Base-by-base conservation (phyloP, 2,113 vertebrate species). In the Varanus salvator region DNA sequence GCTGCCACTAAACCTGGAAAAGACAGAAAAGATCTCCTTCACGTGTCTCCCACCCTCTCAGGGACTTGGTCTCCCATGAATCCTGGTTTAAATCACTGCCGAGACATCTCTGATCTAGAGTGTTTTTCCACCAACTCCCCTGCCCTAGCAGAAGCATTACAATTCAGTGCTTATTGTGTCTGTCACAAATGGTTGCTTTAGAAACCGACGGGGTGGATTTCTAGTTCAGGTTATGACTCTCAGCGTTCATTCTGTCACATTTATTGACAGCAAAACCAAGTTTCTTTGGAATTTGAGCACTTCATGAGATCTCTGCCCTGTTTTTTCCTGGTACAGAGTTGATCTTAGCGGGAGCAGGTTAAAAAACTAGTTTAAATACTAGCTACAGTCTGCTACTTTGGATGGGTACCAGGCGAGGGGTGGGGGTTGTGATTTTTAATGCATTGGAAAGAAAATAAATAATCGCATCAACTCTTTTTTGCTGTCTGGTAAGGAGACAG, bases 171-270 rank as follows among this genome's bases (percentile, higher is more conserved):
- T 52, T 69, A 25, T 64, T 34, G 19, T 19, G 27, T 52, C 54
- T 76, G 54, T 89, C 57, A 25, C 80, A 84, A 34, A 66, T 21
- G 72, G 80, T 72, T 82, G 80, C n/a, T 88, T 88, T 44, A 74
- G 80, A 88, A 88, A 57, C 21, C 60, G n/a, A 38, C 19, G 6
- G 23, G n/a, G 80, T 29, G 11, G 27, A 8, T 88, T 57, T 57
- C 48, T 80, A n/a, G 69, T 60, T 89, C 69, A 50, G 80, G 69
- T 89, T 89, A 84, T 57, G 29, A 21, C 29, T 77, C 27, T 14
- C 50, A 44, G 50, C 15, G 44, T 50, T 19, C 72, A 76, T 84
- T 77, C 81, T 77, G 80, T 48, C 71, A 68, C 57, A 50, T 52
- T 64, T 74, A 60, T 64, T 34, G 44, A 68, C 21, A 77, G 74